Conservation (phyloP, 2,888 invertebrate genomes). For the Eupithecia pulchellata region DNA sequence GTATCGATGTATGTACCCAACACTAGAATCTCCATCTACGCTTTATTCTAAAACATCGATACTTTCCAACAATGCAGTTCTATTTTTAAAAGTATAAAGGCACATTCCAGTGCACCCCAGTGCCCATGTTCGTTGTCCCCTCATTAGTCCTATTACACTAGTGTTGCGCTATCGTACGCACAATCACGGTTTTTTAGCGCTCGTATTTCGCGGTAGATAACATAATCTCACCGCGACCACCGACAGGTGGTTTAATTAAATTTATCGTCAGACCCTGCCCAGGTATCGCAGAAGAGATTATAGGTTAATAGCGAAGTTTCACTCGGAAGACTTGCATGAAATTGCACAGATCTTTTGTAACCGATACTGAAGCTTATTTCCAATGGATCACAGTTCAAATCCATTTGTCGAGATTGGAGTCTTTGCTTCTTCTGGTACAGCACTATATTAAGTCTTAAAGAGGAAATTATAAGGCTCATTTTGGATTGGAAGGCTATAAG, state of each 20-base stretch:
- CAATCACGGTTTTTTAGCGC: conserved; percentile 45
- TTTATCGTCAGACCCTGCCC: conserved; percentile 60
- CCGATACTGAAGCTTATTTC: background rate
- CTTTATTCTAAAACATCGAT: background rate
- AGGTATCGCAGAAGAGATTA: conserved; percentile 13
- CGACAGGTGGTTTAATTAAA: conserved; percentile 73
- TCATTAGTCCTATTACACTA: conserved; percentile 39
- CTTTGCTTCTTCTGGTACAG: background rate
- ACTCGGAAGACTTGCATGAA: background rate
- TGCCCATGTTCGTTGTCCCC: conserved; percentile 15
- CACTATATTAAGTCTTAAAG: background rate
- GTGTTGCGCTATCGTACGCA: conserved; percentile 24
- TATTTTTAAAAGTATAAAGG: background rate
- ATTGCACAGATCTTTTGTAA: background rate
- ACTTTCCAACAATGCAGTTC: background rate
- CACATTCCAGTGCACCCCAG: conserved; percentile 3
- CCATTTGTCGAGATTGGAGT: background rate
- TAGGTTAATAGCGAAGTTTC: conserved; percentile 1
- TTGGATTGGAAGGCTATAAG: background rate
- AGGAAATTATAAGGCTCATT: conserved; percentile 9
- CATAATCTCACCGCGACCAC: conserved; percentile 58
- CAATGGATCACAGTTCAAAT: background rate
- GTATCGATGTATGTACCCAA: background rate
- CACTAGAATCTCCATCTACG: background rate
- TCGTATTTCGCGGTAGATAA: conserved; percentile 65